phyloP scores from a whole-genome alignment of 2,113 vertebrate species.

The Plestiodon gilberti region DNA sequence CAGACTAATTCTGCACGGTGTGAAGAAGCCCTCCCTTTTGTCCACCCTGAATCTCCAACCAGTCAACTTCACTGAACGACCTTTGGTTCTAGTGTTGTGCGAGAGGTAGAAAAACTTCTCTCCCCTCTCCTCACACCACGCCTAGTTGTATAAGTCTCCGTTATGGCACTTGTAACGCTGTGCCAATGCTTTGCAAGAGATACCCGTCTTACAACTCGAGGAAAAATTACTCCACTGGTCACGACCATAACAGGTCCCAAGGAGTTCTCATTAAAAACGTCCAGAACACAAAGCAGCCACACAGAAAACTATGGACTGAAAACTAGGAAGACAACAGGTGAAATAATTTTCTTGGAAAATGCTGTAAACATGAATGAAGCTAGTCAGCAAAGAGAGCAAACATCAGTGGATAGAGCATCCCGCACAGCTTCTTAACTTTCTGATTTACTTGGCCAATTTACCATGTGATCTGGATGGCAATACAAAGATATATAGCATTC shows the following conservation, averaged over 20 bases:
- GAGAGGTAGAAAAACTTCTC: no score
- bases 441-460: slow-evolving; percentile 42
- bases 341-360: slow-evolving; percentile 34
- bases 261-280: rapidly evolving
- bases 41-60: no score
- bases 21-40: no score
- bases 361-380: slow-evolving; percentile 36
- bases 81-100: no score
- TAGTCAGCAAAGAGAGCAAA: not conserved
- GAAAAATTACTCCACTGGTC: slow-evolving; percentile 10
- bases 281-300: slow-evolving; percentile 44
- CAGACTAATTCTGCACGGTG: no score
- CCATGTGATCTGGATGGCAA: not conserved
- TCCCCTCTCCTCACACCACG: no score
- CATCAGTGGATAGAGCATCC: slow-evolving; percentile 33
- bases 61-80: no score
- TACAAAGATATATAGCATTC: slow-evolving; percentile 37
- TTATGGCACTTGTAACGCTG: no score
- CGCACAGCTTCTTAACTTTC: slow-evolving; percentile 34
- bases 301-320: slow-evolving; percentile 22
- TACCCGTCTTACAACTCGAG: not conserved
- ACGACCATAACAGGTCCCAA: not conserved
- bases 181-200: slow-evolving; percentile 14
- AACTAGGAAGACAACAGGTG: slow-evolving; percentile 9
- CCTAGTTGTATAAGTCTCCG: no score